Evolutionary conservation across 2,888 invertebrate species (phyloP), one percentile per base, ranked within the genome.

Genomic region (Micoletzkya japonica): DNA sequence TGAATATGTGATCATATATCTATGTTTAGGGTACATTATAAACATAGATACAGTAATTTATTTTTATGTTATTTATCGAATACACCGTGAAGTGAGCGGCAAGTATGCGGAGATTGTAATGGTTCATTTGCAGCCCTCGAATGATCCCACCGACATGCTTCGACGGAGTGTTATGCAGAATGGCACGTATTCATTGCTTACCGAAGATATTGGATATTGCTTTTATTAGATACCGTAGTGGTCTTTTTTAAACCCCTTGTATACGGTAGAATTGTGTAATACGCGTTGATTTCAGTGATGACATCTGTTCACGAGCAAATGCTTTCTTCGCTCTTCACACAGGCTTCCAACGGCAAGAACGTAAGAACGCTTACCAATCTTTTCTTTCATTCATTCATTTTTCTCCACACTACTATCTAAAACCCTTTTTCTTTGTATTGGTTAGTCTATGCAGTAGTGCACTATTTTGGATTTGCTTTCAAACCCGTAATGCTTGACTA

Each of bases 291-390:
- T 66, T 2, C 66, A 66, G 66, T 67, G 56, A 67, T 67, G 67
- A 39, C 57, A 24, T 57, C 69, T 32, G 73, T 73, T 4, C 77
- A 74, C 49, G 79, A 79, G 61, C 76, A 79, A 17, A 73, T 79
- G 26, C 64, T 79, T 54, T 60, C 73, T 4, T 73, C 74, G 20
- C 71, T 79, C 4, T 71, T 79, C 17, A 76, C 77, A 67, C 79
- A 79, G 58, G 77, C 79, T 20, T 39, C 39, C 6, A 60, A 60
- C 28, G 60, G 60, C 26, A 20, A 20, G 20, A 44, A n/a, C n/a
- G n/a, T n/a, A n/a, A n/a, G n/a, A n/a, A n/a, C n/a, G n/a, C n/a
- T n/a, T n/a, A n/a, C n/a, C n/a, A n/a, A n/a, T n/a, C n/a, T n/a
- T n/a, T n/a, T n/a, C n/a, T n/a, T n/a, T n/a, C n/a, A n/a, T n/a